Evolutionary conservation across 2,888 invertebrate genomes (phyloP).

Genomic region (Tinea pellionella): DNA sequence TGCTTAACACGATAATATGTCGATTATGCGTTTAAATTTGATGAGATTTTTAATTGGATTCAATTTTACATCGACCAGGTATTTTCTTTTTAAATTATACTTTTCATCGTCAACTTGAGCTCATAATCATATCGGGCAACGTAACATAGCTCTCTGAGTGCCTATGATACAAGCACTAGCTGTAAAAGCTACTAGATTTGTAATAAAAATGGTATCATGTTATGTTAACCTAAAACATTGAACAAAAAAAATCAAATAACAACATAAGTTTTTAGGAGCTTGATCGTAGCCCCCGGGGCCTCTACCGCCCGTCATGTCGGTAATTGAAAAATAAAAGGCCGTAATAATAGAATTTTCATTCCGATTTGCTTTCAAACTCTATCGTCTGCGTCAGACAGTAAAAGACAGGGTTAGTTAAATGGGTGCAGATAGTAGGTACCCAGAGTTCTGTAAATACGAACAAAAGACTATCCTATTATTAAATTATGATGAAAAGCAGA

Average conservation of each 20-base stretch:
- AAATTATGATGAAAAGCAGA: too few relatives aligned
- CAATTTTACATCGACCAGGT: neutral
- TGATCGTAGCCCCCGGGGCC: conserved; percentile 42
- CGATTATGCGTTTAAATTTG: conserved; percentile 1
- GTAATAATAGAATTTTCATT: conserved; percentile 69
- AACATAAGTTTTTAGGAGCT: neutral
- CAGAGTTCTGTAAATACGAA: neutral
- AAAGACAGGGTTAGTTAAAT: conserved; percentile 21
- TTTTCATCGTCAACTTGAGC: too few relatives aligned
- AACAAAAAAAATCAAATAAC: neutral
- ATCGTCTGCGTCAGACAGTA: conserved; percentile 51
- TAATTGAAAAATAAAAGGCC: conserved; percentile 70
- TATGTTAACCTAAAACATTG: too few relatives aligned
- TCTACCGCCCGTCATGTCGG: conserved; percentile 43
- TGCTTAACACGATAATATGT: conserved; percentile 9
- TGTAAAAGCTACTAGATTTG: neutral
- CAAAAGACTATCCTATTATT: neutral
- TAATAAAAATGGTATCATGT: neutral
- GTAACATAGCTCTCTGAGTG: too few relatives aligned
- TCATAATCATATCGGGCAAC: too few relatives aligned
- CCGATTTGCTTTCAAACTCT: conserved; percentile 63
- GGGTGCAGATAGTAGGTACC: neutral
- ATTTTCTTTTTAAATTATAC: too few relatives aligned
- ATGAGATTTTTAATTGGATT: conserved; percentile 1
- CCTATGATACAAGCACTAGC: too few relatives aligned